Conservation (phyloP, 2,888 invertebrate species). For the Campoplex capitator region DNA sequence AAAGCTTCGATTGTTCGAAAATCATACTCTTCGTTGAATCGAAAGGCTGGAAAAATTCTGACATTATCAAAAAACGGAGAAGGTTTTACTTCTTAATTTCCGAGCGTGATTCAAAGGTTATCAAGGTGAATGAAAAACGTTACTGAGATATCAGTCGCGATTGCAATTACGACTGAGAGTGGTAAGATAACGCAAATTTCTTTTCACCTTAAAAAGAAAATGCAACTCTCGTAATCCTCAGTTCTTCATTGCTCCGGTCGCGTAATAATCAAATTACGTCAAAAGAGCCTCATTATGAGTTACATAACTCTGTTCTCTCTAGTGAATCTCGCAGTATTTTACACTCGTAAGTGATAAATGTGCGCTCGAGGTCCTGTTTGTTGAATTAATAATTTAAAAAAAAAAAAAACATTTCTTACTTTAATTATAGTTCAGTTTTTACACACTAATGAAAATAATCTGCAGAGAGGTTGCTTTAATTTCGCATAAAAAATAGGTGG, state of each 20-base stretch:
- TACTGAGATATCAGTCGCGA: background rate
- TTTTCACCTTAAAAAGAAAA: background rate
- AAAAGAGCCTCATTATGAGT: slow-evolving; percentile 15
- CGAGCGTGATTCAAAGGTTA: background rate
- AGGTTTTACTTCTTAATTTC: too few relatives aligned
- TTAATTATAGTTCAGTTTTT: too few relatives aligned
- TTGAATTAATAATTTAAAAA: background rate
- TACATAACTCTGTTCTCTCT: background rate
- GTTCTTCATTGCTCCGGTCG: background rate
- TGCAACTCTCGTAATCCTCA: background rate
- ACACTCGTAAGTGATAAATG: slow-evolving; percentile 20
- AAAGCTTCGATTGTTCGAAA: too few relatives aligned
- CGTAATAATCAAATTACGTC: background rate
- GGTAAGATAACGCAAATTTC: background rate
- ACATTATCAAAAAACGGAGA: too few relatives aligned
- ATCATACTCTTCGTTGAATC: too few relatives aligned
- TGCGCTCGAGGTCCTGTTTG: too few relatives aligned
- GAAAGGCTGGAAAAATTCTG: too few relatives aligned
- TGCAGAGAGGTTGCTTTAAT: too few relatives aligned
- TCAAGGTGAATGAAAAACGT: background rate
- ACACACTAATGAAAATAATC: too few relatives aligned
- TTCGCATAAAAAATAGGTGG: too few relatives aligned
- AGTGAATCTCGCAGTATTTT: background rate
- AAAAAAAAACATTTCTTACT: background rate
- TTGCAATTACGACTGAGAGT: background rate